phyloP scores from a whole-genome alignment of 2,113 vertebrate genomes.

The Scomber scombrus region DNA sequence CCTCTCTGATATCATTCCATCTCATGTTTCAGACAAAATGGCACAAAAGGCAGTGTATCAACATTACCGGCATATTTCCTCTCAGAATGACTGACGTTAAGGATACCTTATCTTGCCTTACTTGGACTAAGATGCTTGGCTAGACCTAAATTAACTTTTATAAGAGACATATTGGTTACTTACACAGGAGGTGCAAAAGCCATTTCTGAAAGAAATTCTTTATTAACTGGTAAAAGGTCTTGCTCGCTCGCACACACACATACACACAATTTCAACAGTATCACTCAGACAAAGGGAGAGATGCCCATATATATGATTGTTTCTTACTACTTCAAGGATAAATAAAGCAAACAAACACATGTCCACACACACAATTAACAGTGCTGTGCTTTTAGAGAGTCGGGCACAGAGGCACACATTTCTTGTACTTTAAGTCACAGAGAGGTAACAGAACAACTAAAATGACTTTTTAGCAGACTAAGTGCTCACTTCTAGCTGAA shows the following conservation, averaged over 20 bases:
- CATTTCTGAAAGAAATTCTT: neutral
- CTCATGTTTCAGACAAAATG: constrained; percentile 55
- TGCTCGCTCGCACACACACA: neutral
- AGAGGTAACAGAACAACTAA: no score
- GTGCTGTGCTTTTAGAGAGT: neutral
- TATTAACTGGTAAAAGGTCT: constrained; percentile 12
- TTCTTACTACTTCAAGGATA: neutral
- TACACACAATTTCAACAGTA: neutral
- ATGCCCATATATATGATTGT: neutral
- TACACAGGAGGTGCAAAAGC: constrained; percentile 4
- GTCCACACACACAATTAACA: neutral
- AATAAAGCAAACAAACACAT: neutral
- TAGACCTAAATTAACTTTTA: constrained; percentile 53
- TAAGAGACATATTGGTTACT: constrained; percentile 52
- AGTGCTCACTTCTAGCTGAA: neutral
- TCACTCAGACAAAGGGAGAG: neutral
- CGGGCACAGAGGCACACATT: neutral
- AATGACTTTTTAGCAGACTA: neutral
- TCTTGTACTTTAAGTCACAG: no score
- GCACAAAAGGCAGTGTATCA: constrained; percentile 30
- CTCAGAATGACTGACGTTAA: constrained; percentile 42
- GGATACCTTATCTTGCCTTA: constrained; percentile 53
- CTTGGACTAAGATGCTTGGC: constrained; percentile 33
- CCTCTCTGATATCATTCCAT: constrained; percentile 62
- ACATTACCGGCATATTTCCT: constrained; percentile 28